Conservation (phyloP, 2,113 vertebrate species). For the Mixornis gularis region DNA sequence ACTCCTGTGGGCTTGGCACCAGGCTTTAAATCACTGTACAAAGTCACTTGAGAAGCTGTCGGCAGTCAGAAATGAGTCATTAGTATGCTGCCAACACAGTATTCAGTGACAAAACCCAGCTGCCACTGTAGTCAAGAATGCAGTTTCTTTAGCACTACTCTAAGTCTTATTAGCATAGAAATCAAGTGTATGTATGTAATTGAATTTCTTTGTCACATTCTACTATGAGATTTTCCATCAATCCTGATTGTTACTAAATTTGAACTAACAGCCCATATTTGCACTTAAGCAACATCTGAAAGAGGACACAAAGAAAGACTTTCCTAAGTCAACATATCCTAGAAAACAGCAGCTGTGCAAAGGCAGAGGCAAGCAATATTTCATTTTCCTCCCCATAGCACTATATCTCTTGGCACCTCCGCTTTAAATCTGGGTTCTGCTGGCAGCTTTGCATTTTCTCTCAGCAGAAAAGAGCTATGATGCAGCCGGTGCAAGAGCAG, state of each 20-base stretch:
- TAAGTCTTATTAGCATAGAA: constrained; percentile 63
- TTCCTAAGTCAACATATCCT: constrained; percentile 53
- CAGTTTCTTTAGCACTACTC: constrained; percentile 51
- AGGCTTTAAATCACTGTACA: constrained; percentile 7
- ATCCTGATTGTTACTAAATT: constrained; percentile 63
- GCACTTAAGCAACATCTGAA: constrained; percentile 60
- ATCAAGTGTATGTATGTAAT: constrained; percentile 62
- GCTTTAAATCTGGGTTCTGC: not conserved
- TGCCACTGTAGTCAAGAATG: constrained; percentile 55
- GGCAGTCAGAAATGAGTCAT: constrained; percentile 64
- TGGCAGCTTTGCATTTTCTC: constrained; percentile 7
- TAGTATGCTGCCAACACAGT: constrained; percentile 65
- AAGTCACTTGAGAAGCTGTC: constrained; percentile 47
- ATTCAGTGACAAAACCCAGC: constrained; percentile 63
- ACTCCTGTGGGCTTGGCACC: not conserved
- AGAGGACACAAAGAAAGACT: constrained; percentile 56
- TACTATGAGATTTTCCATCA: constrained; percentile 57
- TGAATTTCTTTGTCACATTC: constrained; percentile 65
- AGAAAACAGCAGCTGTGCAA: constrained; percentile 56
- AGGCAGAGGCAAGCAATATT: constrained; percentile 45
- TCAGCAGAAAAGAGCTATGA: not conserved
- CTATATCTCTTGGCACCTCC: not conserved
- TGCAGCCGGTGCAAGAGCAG: not conserved
- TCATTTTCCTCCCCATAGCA: not conserved
- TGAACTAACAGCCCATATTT: constrained; percentile 58